Percentiles rank a stretch among this genome's conserved stretches.
Evolutionary conservation across 2,797 vertebrate species (phyloP).

Genomic region (Pangasius larnaudii): DNA sequence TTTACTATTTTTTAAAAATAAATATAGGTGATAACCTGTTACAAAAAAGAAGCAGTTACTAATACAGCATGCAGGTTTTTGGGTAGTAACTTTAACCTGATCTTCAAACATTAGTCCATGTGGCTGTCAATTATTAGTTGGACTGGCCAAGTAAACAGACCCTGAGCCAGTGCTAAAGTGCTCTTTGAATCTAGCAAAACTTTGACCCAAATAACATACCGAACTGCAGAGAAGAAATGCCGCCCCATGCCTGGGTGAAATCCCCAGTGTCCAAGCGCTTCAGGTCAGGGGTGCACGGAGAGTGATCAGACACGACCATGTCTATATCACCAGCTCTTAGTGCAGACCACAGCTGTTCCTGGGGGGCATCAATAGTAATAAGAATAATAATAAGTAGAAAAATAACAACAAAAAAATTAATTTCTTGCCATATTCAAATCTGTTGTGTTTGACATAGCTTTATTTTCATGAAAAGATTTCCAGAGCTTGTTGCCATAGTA

Average conservation of each 20-base stretch:
- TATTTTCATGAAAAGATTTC: not conserved
- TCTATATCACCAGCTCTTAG: constrained; percentile 79
- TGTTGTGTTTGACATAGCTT: not conserved
- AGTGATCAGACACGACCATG: constrained; percentile 88
- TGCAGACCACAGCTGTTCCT: constrained; percentile 78
- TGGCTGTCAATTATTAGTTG: constrained; percentile 68
- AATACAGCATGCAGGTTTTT: not conserved
- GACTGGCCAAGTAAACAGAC: constrained; percentile 53
- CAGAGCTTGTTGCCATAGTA: not conserved
- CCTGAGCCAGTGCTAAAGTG: not conserved
- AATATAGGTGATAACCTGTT: not conserved
- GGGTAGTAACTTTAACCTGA: constrained; percentile 57
- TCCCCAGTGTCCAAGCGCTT: constrained; percentile 78
- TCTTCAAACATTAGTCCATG: constrained; percentile 25
- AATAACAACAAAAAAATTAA: not conserved
- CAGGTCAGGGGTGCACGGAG: constrained; percentile 79
- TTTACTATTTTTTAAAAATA: not conserved
- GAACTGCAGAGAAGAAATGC: constrained; percentile 85
- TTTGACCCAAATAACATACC: constrained; percentile 71
- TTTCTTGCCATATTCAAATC: not conserved
- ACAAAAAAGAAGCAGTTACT: not conserved
- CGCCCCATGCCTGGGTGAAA: constrained; percentile 83
- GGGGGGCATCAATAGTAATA: constrained; percentile 5
- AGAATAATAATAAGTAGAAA: not conserved
- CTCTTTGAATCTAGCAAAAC: constrained; percentile 63